A percentile compares a stretch with the other conserved stretches of the same genome.
phyloP scores from a whole-genome alignment of 1,140 invertebrate species.

The Lamellibrachia luymesi region DNA sequence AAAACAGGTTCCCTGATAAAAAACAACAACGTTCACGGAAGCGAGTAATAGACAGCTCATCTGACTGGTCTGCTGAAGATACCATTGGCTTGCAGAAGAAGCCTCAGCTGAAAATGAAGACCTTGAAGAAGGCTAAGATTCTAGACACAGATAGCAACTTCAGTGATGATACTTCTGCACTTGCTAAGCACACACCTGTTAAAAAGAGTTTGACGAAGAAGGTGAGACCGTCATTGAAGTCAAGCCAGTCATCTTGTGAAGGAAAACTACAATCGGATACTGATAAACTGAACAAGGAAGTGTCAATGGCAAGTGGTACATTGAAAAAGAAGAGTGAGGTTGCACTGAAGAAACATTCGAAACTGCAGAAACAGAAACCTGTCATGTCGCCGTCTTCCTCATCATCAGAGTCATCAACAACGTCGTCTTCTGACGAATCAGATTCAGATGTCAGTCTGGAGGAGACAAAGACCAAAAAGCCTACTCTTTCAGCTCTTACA shows the following conservation, averaged over 20 bases:
- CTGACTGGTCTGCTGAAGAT: neutral
- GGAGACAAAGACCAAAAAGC: neutral
- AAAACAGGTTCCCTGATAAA: neutral
- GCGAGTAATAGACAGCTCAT: neutral
- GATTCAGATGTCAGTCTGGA: neutral
- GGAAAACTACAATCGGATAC: neutral
- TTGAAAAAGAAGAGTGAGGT: neutral
- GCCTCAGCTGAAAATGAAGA: neutral
- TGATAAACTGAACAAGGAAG: neutral
- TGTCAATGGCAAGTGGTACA: neutral
- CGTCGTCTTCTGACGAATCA: neutral
- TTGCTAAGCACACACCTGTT: neutral
- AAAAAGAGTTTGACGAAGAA: neutral
- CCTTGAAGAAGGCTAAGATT: neutral
- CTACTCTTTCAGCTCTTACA: neutral
- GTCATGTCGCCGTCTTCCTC: neutral
- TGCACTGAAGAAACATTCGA: neutral
- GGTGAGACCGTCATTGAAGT: neutral
- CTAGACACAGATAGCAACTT: neutral
- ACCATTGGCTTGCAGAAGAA: neutral
- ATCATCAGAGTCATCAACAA: neutral
- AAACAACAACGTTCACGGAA: neutral
- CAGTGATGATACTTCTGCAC: neutral
- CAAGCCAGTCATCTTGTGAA: neutral
- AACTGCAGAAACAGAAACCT: neutral